These are phyloP conservation scores for Enteromius viviparus DNA, from an alignment of 2,797 vertebrate genomes.

Conservation along the genomic window DNA sequence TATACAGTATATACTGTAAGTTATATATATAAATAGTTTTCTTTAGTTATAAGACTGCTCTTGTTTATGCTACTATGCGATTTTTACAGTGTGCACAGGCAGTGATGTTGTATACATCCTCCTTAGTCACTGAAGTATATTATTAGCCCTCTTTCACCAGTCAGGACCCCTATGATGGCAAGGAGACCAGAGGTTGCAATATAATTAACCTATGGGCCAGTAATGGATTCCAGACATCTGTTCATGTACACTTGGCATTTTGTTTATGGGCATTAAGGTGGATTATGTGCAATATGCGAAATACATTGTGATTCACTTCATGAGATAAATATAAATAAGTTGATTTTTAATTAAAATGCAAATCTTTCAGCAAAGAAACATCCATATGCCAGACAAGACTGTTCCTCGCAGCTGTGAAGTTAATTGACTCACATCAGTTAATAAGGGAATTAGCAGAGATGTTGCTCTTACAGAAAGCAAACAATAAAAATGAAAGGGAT, in stretches of 20 bases:
- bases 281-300: slow-evolving; percentile 65
- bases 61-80: slow-evolving; percentile 46
- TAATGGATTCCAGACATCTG: not conserved
- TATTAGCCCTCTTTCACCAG: not conserved
- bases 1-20: too few species aligned
- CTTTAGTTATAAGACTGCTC: not conserved
- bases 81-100: too few species aligned
- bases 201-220: not conserved
- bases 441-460: slow-evolving; percentile 58
- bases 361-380: slow-evolving; percentile 58
- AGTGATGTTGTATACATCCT: not conserved
- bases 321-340: slow-evolving; percentile 60
- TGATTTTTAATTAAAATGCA: slow-evolving; percentile 64
- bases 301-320: slow-evolving; percentile 56
- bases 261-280: slow-evolving; percentile 58
- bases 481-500: not conserved
- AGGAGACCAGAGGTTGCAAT: not conserved
- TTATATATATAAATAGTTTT: not conserved
- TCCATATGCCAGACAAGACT: slow-evolving; percentile 39
- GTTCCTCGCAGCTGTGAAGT: slow-evolving; percentile 53
- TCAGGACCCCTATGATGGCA: not conserved
- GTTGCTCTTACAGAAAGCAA: not conserved
- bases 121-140: not conserved
- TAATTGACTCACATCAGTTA: slow-evolving; percentile 66
- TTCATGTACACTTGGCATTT: slow-evolving; percentile 47